Conservation (phyloP, 2,888 invertebrate species). For the Apotomis turbidana region DNA sequence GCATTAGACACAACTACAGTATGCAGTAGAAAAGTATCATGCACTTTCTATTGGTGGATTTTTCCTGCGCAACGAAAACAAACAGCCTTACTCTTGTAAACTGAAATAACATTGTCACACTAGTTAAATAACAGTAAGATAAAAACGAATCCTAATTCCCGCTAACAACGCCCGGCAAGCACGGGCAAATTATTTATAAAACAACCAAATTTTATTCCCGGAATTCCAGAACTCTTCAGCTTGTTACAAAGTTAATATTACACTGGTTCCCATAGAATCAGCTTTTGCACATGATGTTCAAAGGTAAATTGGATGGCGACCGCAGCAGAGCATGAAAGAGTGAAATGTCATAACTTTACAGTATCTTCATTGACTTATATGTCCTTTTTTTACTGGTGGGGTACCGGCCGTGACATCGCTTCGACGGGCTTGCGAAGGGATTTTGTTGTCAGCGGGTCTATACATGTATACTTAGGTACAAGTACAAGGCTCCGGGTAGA, state of each 20-base stretch:
- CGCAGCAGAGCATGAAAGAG: conserved; percentile 57
- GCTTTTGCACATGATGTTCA: conserved; percentile 58
- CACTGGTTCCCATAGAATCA: conserved; percentile 40
- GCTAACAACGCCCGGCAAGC: background rate
- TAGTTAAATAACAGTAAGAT: no score
- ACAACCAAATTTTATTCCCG: background rate
- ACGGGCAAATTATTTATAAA: conserved; percentile 9
- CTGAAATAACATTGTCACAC: no score
- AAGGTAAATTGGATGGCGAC: conserved; percentile 75
- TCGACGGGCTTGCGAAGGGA: conserved; percentile 50
- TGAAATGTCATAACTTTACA: background rate
- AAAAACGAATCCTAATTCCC: no score
- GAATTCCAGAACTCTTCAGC: conserved; percentile 26
- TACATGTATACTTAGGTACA: conserved; percentile 46
- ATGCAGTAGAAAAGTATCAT: no score
- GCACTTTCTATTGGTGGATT: no score
- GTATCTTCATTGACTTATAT: background rate
- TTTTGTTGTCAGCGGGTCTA: conserved; percentile 52
- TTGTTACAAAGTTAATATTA: conserved; percentile 43
- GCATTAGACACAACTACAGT: no score
- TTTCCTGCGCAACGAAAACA: no score
- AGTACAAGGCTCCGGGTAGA: conserved; percentile 25
- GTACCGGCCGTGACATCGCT: conserved; percentile 18
- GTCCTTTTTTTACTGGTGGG: background rate
- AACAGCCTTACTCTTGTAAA: no score